Base-by-base conservation (phyloP, 2,797 vertebrate species). In the Muscicapa striata region DNA sequence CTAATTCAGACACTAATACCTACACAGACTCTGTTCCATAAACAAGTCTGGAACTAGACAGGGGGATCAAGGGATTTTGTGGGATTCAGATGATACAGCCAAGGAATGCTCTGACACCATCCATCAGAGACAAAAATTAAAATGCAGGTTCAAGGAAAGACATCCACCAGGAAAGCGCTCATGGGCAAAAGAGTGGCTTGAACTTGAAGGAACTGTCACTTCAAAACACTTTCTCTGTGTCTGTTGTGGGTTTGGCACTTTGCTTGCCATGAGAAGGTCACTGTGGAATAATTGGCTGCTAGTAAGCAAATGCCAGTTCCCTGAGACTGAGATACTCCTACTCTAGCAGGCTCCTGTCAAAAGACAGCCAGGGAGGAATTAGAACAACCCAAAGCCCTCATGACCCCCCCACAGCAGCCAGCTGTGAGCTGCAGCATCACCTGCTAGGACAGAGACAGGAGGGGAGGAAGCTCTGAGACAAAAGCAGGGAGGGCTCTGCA, bases 11-110 rank as follows among this genome's bases (percentile, higher is more conserved):
- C 22, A 61, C 79, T 90, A 95, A 94, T 92, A 94, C 87, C 91
- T 86, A 76, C 52, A 79, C 48, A 91, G 89, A 79, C 89, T 76
- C 66, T 74, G 67, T 78, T 95, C 93, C 89, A 94, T 91, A 97
- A 97, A 96, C 92, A 92, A 95, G 91, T 93, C 94, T 94, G 87
- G 93, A 92, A 87, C 59, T 73, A 91, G 95, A 95, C 94, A 94
- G 80, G 13, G 14, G 69, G 69, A 96, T 96, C 94, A 96, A 96
- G 79, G 87, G 92, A 96, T 95, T 96, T 89, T 73, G 73, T 36
- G 51, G 55, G 69, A 90, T 90, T 90, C 41, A 0, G 52, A 72
- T 73, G 88, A 66, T 86, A 14, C 48, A 79, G 92, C 92, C 85
- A 90, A 92, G 87, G 87, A 95, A 95, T 76, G 84, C 85, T 95